Percentiles rank a stretch among this genome's conserved stretches.
Evolutionary conservation across 2,797 vertebrate species (phyloP).

Genomic region (Salmo trutta): DNA sequence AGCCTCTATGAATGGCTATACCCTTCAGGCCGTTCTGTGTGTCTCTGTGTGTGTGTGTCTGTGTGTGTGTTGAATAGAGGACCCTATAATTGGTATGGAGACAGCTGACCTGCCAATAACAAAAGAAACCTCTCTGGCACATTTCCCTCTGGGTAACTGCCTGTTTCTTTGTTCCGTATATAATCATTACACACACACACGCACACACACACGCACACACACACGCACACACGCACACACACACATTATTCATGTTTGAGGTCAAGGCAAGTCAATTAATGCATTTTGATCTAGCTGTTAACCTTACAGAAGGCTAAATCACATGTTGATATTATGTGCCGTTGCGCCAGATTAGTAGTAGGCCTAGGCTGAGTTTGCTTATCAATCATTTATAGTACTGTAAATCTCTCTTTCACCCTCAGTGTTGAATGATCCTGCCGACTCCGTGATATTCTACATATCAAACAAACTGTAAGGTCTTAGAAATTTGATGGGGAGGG

Average conservation of each 20-base stretch:
- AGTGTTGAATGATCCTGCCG: neutral
- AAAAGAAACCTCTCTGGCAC: constrained; percentile 34
- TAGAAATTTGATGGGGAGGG: too few species aligned
- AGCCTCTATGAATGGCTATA: constrained; percentile 59
- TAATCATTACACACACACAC: constrained; percentile 3
- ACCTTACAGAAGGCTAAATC: neutral
- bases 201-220: too few species aligned
- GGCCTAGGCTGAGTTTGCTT: too few species aligned
- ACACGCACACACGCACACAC: too few species aligned
- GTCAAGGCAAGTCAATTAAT: constrained; percentile 17
- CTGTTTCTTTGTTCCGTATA: constrained; percentile 2
- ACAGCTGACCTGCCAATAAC: constrained; percentile 59
- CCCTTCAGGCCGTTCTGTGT: constrained; percentile 43
- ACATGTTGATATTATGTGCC: neutral
- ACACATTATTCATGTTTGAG: constrained; percentile 34
- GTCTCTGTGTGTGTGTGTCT: constrained; percentile 14
- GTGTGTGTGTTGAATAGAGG: constrained; percentile 33
- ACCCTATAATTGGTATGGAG: constrained; percentile 55
- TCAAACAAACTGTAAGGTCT: too few species aligned
- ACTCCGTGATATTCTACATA: too few species aligned
- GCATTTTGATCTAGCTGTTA: neutral
- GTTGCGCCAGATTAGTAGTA: neutral
- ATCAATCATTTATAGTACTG: neutral
- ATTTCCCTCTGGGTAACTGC: constrained; percentile 34
- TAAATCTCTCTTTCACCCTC: neutral